These are phyloP conservation scores for Carterocephalus palaemon DNA, from an alignment of 2,888 invertebrate genomes.

Conservation along the genomic window DNA sequence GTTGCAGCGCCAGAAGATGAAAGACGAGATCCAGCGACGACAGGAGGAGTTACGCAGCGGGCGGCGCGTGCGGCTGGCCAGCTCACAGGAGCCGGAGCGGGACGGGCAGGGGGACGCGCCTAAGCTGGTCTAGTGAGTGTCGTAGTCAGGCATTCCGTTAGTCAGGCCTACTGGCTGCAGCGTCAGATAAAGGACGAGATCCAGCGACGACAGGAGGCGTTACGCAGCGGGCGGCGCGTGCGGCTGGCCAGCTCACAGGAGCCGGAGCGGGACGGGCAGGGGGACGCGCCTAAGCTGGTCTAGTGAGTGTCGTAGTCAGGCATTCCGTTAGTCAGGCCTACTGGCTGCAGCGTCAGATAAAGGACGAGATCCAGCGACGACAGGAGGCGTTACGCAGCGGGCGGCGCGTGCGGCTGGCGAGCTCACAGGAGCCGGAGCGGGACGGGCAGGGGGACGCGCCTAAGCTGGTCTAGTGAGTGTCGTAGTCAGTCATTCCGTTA, in stretches of 20 bases:
- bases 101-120: slow-evolving; percentile 52
- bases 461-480: slow-evolving; percentile 63
- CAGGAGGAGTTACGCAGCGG: slow-evolving; percentile 86
- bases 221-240: slow-evolving; percentile 80
- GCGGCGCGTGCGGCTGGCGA: slow-evolving; percentile 70
- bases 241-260: slow-evolving; percentile 68
- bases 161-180: too few relatives aligned
- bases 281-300: slow-evolving; percentile 58
- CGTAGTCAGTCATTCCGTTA: too few relatives aligned
- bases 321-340: too few relatives aligned
- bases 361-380: slow-evolving; percentile 87
- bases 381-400: slow-evolving; percentile 86
- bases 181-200: slow-evolving; percentile 87
- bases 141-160: too few relatives aligned
- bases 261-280: slow-evolving; percentile 45
- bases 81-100: slow-evolving; percentile 57
- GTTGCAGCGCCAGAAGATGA: slow-evolving; percentile 82
- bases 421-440: slow-evolving; percentile 57
- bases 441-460: slow-evolving; percentile 52
- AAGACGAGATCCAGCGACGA: slow-evolving; percentile 87
- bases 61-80: slow-evolving; percentile 70
- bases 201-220: slow-evolving; percentile 86
- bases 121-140: slow-evolving; percentile 63
- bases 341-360: slow-evolving; percentile 82
- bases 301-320: too few relatives aligned